Evolutionary conservation across 2,888 invertebrate species (phyloP), one percentile per base, ranked within the genome.

Genomic region (Andrena chrysosceles): DNA sequence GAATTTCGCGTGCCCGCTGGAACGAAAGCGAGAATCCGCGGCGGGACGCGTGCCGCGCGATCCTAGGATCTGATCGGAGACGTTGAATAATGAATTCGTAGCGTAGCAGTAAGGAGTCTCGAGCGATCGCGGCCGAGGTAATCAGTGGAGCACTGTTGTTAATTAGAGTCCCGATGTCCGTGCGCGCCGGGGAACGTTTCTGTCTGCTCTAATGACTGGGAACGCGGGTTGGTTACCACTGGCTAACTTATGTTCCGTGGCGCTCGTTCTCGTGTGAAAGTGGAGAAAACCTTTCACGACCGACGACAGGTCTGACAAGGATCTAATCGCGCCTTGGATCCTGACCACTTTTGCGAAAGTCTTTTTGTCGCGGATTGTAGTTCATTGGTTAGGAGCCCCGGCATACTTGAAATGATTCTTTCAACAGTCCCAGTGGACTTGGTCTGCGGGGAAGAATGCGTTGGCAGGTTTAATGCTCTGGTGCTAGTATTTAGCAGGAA

Each of bases 211-310:
- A 70, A 74, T 66, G 56, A 20, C 59, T 64, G 68, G 63, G 64
- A 85, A 83, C 75, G 81, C 20, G n/a, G 42, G 73, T 84, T 84
- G 77, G 56, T 73, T 77, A 84, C 82, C 78, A 69, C 71, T 77
- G 59, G 64, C 29, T 59, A 75, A 70, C 85, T 63, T 69, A 77
- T 81, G 74, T 86, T 77, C 79, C 66, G 62, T 62, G 56, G 70
- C 60, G 60, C 59, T 83, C 75, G 62, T 84, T 87, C 84, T 68
- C 69, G 81, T 74, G 91, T 89, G 90, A 92, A 91, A 91, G 90
- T 90, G 87, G 91, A 87, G 90, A 91, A 91, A 91, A 90, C 87
- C 84, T 87, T 87, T 85, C 84, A 83, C 81, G 77, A 64, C 4
- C 73, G 74, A 68, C 85, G 66, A 76, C 73, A 74, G 77, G 71